Evolutionary conservation across 2,797 vertebrate genomes (phyloP).

Genomic region (Myotis vivesi): DNA sequence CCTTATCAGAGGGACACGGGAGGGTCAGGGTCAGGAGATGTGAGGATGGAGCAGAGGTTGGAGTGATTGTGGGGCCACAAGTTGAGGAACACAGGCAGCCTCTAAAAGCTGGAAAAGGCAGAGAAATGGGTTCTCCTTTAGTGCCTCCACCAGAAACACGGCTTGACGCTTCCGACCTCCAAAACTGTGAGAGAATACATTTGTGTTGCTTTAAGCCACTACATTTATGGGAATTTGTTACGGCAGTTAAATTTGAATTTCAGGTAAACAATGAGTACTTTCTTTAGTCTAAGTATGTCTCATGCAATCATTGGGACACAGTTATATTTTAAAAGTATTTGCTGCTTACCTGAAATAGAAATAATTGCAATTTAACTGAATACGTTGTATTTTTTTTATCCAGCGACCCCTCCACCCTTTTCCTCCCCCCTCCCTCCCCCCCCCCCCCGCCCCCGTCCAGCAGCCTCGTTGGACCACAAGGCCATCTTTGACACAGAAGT

Average conservation of each 20-base stretch:
- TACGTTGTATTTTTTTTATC: background rate
- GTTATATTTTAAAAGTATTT: background rate
- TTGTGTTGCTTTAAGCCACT: background rate
- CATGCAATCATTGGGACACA: background rate
- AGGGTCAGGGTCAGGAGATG: background rate
- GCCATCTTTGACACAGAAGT: background rate
- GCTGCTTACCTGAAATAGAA: background rate
- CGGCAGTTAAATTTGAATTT: background rate
- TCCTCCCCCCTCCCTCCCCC: background rate
- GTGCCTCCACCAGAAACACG: background rate
- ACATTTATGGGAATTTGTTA: background rate
- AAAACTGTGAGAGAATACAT: background rate
- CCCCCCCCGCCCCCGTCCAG: background rate
- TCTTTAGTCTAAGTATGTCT: background rate
- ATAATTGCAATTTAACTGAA: background rate
- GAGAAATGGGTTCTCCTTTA: background rate
- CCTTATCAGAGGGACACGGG: background rate
- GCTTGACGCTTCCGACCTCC: background rate
- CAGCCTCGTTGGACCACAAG: background rate
- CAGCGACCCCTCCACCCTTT: too few species aligned
- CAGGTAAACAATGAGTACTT: background rate
- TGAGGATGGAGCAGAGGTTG: background rate
- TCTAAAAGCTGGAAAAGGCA: background rate
- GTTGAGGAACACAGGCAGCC: background rate
- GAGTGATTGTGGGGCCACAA: background rate